phyloP scores from a whole-genome alignment of 2,113 vertebrate species.

The Gadus chalcogrammus region DNA sequence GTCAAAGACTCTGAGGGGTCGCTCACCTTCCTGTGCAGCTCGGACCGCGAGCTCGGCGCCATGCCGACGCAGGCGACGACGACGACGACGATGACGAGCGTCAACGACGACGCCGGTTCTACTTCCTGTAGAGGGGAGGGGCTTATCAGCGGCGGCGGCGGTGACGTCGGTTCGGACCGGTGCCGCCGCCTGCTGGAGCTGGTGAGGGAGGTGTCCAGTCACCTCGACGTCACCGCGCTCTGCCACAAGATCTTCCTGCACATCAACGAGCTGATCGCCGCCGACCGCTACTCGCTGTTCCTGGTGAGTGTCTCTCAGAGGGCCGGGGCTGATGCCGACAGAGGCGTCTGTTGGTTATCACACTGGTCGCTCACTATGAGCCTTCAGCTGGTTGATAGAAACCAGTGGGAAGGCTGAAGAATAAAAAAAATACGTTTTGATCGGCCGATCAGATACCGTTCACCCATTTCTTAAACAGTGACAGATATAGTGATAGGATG shows the following conservation, averaged over 20 bases:
- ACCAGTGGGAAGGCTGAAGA: no score
- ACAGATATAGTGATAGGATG: no score
- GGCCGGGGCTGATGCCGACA: background rate
- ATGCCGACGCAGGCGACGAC: conserved; percentile 61
- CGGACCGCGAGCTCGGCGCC: conserved; percentile 83
- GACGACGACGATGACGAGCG: conserved; percentile 68
- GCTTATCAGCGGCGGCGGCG: conserved; percentile 16
- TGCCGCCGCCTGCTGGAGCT: conserved; percentile 91
- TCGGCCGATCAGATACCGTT: no score
- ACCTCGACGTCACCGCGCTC: conserved; percentile 91
- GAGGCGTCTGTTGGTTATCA: no score
- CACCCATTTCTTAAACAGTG: no score
- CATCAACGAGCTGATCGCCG: conserved; percentile 91
- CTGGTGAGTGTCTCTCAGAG: conserved; percentile 64
- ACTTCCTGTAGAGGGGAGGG: conserved; percentile 34
- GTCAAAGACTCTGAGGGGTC: conserved; percentile 91
- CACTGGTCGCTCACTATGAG: no score
- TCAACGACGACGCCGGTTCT: conserved; percentile 31
- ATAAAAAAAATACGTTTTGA: no score
- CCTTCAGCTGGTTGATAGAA: no score
- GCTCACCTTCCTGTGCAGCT: conserved; percentile 86
- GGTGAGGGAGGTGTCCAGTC: conserved; percentile 97
- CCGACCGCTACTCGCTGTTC: conserved; percentile 95
- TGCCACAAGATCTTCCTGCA: conserved; percentile 98
- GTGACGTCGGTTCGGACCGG: conserved; percentile 61